Base-by-base conservation (phyloP, 2,888 invertebrate species). In the Drosophila quasianomalipes region DNA sequence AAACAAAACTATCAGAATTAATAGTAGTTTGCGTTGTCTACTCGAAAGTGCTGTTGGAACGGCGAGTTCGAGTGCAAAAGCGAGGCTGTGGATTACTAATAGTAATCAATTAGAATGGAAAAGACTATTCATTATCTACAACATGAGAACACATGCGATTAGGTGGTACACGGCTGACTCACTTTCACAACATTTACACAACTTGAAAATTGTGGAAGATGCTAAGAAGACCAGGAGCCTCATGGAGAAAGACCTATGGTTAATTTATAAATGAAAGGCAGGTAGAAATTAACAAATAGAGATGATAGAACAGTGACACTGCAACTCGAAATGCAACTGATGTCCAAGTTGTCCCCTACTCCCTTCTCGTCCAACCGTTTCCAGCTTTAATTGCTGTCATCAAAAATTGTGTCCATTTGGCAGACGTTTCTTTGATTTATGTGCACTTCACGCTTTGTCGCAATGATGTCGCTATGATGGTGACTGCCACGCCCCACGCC, bases 391-490 rank as follows among this genome's bases (percentile, higher is more conserved):
- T 30, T 53, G 53, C 67, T 49, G 58, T 73, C 80, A 66, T 69
- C 70, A 35, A 41, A 47, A 54, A 53, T 70, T 70, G 77, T 74
- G 72, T 76, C 70, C 68, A 74, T 81, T 81, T 83, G 79, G 64
- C 83, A 79, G 85, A 62, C 79, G 81, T 70, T 68, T 70, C 75
- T 74, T 83, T 87, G 86, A 89, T 87, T 87, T 89, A 85, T 89
- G 82, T 79, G 73, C 70, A 79, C 76, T 84, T 84, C 82, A 82
- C 85, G 87, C 74, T 71, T 81, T 75, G 86, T 69, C 77, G 74
- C 75, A 70, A 70, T 68, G 70, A 64, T 70, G 62, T 44, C 22
- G 39, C 67, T 37, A 55, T 55, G 37, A 55, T 55, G 55, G 22
- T 55, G 57, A 26, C 33, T 64, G 66, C 70, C 70, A 70, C 75